Conservation (phyloP, 2,113 vertebrate species). For the Scartelaos histophorus region DNA sequence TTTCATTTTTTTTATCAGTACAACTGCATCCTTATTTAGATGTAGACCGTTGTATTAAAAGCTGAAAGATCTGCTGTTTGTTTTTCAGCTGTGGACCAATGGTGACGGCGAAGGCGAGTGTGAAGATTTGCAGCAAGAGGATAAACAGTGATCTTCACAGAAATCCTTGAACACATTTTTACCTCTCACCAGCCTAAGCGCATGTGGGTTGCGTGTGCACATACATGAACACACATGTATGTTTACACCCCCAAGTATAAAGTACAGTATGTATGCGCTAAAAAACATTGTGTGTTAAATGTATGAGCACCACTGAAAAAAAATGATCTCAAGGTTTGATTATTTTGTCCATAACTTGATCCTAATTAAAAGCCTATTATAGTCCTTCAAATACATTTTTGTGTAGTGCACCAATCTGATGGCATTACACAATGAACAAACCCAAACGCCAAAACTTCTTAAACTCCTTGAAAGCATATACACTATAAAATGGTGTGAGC, state of each 20-base stretch:
- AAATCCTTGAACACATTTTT: constrained; percentile 31
- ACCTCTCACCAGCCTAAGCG: constrained; percentile 73
- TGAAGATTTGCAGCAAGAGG: constrained; percentile 51
- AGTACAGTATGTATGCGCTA: constrained; percentile 65
- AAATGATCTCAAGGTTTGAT: constrained; percentile 49
- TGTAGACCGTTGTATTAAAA: neutral
- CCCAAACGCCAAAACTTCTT: constrained; percentile 35
- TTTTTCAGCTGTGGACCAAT: constrained; percentile 75
- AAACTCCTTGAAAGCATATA: constrained; percentile 23
- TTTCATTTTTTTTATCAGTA: neutral
- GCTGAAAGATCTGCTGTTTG: neutral
- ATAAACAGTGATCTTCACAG: constrained; percentile 51
- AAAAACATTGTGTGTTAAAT: constrained; percentile 46
- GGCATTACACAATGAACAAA: constrained; percentile 41
- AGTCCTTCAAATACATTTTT: constrained; percentile 35
- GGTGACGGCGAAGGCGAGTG: constrained; percentile 63
- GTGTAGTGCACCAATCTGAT: constrained; percentile 52
- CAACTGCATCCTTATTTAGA: neutral
- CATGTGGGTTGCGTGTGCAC: constrained; percentile 55
- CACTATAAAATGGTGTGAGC: constrained; percentile 18
- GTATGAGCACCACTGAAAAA: constrained; percentile 58
- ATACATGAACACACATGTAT: constrained; percentile 61
- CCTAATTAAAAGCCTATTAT: constrained; percentile 25
- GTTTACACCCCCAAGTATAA: constrained; percentile 65
- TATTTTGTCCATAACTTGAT: constrained; percentile 30